Conservation (phyloP, 2,113 vertebrate genomes). For the Halichoeres trimaculatus region DNA sequence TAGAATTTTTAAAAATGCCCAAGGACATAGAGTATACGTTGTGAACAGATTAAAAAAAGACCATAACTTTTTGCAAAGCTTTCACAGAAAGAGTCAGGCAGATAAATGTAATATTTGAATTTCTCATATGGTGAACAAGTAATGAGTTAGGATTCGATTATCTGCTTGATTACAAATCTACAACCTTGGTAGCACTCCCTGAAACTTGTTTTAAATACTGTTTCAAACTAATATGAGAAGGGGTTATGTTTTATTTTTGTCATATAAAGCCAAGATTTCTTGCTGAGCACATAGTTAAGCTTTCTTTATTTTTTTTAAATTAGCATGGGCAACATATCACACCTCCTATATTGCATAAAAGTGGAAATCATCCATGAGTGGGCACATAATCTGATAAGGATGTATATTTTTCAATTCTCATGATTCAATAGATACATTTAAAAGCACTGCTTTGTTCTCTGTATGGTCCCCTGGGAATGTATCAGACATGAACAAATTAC, state of each 20-base stretch:
- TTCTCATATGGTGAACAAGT: no score
- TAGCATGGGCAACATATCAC: background rate
- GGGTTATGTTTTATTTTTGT: background rate
- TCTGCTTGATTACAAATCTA: no score
- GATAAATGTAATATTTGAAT: no score
- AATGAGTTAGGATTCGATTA: no score
- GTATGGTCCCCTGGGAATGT: background rate
- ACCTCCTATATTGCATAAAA: background rate
- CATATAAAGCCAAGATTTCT: background rate
- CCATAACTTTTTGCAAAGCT: no score
- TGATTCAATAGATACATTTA: background rate
- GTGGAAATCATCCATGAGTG: background rate
- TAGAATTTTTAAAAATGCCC: no score
- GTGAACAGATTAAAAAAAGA: no score
- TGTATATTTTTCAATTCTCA: background rate
- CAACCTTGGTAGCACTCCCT: background rate
- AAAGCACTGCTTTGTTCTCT: background rate
- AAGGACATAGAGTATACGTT: no score
- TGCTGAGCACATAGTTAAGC: background rate
- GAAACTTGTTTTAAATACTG: background rate
- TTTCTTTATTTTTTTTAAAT: background rate
- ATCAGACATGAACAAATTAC: constrained; percentile 3
- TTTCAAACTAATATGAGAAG: background rate
- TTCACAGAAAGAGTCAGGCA: no score
- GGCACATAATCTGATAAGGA: background rate